Evolutionary conservation across 2,797 vertebrate genomes (phyloP).

Genomic region (Cyclura pinguis): DNA sequence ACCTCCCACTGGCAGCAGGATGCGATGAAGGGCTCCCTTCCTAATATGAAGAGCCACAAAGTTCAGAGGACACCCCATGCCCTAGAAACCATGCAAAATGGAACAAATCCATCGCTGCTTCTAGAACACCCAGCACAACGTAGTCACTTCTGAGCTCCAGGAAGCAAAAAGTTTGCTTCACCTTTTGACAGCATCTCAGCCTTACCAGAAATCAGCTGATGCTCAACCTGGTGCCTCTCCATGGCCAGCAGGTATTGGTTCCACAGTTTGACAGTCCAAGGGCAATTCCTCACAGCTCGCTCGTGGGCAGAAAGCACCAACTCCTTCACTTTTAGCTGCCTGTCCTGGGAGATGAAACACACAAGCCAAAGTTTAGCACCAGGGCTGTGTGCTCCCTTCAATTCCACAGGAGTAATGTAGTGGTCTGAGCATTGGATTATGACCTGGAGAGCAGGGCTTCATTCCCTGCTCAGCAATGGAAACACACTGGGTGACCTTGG

Average conservation of each 20-base stretch:
- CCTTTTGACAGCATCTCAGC: background rate
- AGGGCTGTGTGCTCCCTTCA: background rate
- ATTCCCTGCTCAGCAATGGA: no score
- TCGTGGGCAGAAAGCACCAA: slow-evolving; percentile 91
- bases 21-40: no score
- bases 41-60: no score
- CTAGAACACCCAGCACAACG: fast-evolving
- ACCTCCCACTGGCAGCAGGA: no score
- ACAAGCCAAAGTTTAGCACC: background rate
- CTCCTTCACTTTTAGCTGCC: slow-evolving; percentile 93
- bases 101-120: background rate
- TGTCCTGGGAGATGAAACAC: slow-evolving; percentile 81
- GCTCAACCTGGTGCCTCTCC: slow-evolving; percentile 91
- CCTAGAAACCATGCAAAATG: background rate
- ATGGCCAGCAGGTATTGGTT: slow-evolving; percentile 91
- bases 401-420: background rate
- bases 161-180: background rate
- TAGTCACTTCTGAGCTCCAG: background rate
- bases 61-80: no score
- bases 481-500: no score
- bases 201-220: slow-evolving; percentile 86
- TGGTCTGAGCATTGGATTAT: no score
- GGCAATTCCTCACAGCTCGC: slow-evolving; percentile 94
- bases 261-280: slow-evolving; percentile 97
- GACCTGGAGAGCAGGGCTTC: no score